Base-by-base conservation (phyloP, 1,140 invertebrate genomes). In the Dendrolimus kikuchii region DNA sequence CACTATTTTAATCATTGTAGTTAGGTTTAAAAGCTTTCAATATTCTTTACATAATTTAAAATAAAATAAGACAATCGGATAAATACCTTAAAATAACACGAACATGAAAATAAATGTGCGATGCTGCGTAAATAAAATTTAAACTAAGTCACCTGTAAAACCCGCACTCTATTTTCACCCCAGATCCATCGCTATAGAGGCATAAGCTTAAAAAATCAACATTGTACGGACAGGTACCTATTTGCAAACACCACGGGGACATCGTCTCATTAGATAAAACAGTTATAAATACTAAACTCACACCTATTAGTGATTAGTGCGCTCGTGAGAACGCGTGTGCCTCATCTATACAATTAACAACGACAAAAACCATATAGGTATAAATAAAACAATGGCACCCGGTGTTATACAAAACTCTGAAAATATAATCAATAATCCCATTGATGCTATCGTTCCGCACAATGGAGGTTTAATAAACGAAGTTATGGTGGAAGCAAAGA, bases 241-340 rank as follows among this genome's bases (percentile, higher is more conserved):
- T 46, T 50, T 53, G 50, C 44, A 56, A 55, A 62, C 44, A 57
- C 39, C 52, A 62, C 49, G 49, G 47, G 40, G 49, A 46, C 54
- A 53, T 57, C 44, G 59, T 43, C 40, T 44, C 10, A 8, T 53
- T 39, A 57, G 75, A 82, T 78, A 76, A 74, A 76, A 72, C 61
- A 71, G 59, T 79, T 81, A 84, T 84, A 84, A 69, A 81, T 76
- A 75, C 74, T 67, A 56, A 55, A 66, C 53, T 68, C 56, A 66
- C 68, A 75, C 66, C 59, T 75, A 73, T 45, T 55, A 53, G 51
- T 56, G 66, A 60, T 64, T 74, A 82, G 77, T 85, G 59, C 62
- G 71, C 57, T 52, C 67, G 68, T 70, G 65, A 66, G 43, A 40
- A 48, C 59, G 63, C 60, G 59, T 56, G 56, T 59, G 64, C 55